Evolutionary conservation across 2,113 vertebrate genomes (phyloP), one percentile per base, ranked within the genome.

Genomic region (Prionailurus viverrinus): DNA sequence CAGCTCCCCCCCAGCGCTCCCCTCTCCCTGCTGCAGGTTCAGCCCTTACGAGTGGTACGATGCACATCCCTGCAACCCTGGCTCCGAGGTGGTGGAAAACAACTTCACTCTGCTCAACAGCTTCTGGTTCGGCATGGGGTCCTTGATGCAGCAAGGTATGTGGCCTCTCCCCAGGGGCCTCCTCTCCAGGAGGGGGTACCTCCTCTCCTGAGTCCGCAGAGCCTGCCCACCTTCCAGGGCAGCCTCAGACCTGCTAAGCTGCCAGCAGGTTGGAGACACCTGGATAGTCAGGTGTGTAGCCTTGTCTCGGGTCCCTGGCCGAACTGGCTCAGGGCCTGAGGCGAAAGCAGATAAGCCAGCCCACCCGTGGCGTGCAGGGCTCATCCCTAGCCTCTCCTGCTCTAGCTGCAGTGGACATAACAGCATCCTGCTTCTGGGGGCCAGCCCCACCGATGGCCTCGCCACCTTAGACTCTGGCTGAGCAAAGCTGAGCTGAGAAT

Each of bases 41-140:
- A 99, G 99, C 98, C 99, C 99, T 0, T 99, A 99, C 0, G 99
- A 99, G 97, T 99, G 99, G 99, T 99, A 99, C 0, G 99, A 99
- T 0, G 99, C 99, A 21, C 99, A 99, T 5, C 99, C 99, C 36
- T 99, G 99, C 97, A 99, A 99, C 97, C 99, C 99, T 0, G 99
- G 99, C 36, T 99, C 99, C 0, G 99, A 99, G 66, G 99, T 99
- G 11, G 99, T 99, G 95, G 99, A 99, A 97, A 99, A 99, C 98
- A 99, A 99, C 98, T 99, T 99, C 99, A 99, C 99, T 48, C 99
- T 99, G 15, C 95, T 99, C 29, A 99, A 99, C 99, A 99, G 99
- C 99, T 99, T 99, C 99, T 99, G 99, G 99, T 99, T 99, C 0
- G 99, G 99, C 92, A 99, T 99, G 89, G 99, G 99, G 41, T 99